Base-by-base conservation (phyloP, 2,888 invertebrate species). In the Crematogaster levior region DNA sequence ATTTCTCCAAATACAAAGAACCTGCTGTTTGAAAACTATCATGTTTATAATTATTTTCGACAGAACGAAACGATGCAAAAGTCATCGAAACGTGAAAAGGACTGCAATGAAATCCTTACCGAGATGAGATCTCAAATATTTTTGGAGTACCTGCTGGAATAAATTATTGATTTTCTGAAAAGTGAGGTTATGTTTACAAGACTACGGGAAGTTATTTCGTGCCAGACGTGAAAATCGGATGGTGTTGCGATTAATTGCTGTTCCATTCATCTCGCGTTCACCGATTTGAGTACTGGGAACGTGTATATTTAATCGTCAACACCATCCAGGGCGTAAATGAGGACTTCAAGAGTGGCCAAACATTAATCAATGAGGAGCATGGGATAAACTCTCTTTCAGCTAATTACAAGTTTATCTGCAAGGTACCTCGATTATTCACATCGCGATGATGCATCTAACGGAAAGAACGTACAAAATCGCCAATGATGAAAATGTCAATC, bases 121-220 rank as follows among this genome's bases (percentile, higher is more conserved):
- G 18, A 83, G 63, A 30, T 68, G 27, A n/a, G 7, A 68, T 43
- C 63, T 63, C 27, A 46, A n/a, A 66, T 24, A 65, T 68, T 65
- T 37, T 37, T n/a, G n/a, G 58, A 56, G 27, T 30, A 80, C 10
- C 3, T 72, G 51, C 40, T 75, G 82, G 81, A 87, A 87, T 88
- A 88, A 91, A 90, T 91, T 93, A 93, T 93, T 93, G 93, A 93
- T 93, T 93, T 93, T 92, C 87, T 40, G 48, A 75, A 90, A 88
- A 92, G 91, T 93, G 90, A 93, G 93, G 93, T 93, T 93, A 93
- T 93, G 93, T 93, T 91, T 90, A 91, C 90, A 87, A 88, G 66
- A 77, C 77, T 80, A 72, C 30, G 30, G 51, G 61, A 72, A 60
- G 46, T 77, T 63, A n/a, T 58, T 66, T 43, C n/a, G 5, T 27